A percentile compares a stretch with the other conserved stretches of the same genome.
These are phyloP conservation scores for Lasiurus cinereus DNA, from an alignment of 2,113 vertebrate species.

Conservation along the genomic window DNA sequence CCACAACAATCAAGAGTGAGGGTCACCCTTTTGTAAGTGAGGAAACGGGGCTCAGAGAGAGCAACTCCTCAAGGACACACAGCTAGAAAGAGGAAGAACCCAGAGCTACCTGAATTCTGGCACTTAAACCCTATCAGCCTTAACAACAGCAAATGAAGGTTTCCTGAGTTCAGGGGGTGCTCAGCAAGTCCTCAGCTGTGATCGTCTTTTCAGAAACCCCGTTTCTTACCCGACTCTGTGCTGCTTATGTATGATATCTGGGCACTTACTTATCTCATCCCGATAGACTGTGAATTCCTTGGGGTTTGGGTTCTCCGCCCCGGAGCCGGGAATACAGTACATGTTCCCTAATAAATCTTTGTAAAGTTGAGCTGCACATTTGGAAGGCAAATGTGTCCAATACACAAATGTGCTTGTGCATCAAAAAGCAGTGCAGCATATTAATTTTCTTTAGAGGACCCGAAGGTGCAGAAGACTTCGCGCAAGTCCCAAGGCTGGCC, in stretches of 20 bases:
- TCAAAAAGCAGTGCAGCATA: neutral
- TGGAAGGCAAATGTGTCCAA: slow-evolving; percentile 54
- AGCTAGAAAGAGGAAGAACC: neutral
- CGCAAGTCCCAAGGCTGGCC: neutral
- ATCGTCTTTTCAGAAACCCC: neutral
- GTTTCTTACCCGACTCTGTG: too few relatives aligned
- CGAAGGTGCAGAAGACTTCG: neutral
- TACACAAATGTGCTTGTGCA: neutral
- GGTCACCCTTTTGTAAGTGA: neutral
- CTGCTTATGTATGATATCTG: neutral
- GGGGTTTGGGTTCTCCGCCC: neutral
- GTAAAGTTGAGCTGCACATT: neutral
- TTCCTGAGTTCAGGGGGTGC: neutral
- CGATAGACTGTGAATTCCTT: neutral
- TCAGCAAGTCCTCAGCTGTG: neutral
- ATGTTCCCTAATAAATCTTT: neutral
- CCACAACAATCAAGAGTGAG: neutral
- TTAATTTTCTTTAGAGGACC: slow-evolving; percentile 18
- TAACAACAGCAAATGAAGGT: neutral
- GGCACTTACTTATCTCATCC: neutral
- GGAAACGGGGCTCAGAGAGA: slow-evolving; percentile 17
- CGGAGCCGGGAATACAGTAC: neutral
- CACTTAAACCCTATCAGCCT: neutral
- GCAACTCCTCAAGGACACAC: neutral
- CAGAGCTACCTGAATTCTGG: neutral